These are phyloP conservation scores for Crocidura indochinensis DNA, from an alignment of 2,797 vertebrate species.

Conservation along the genomic window DNA sequence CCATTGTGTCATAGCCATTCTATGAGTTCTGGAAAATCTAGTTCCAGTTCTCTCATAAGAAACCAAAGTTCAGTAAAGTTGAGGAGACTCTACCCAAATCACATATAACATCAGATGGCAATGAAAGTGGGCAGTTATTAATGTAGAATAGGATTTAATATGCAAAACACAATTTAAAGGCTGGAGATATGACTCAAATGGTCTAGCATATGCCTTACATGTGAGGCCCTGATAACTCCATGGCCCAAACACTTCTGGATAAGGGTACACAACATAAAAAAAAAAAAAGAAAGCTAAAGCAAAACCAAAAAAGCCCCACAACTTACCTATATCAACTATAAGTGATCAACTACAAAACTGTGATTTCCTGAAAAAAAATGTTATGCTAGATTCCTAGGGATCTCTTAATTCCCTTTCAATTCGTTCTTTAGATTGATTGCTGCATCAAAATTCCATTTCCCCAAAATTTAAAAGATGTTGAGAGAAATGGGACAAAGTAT, in stretches of 20 bases:
- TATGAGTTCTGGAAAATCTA: background rate
- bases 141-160: background rate
- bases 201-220: too few species aligned
- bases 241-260: too few species aligned
- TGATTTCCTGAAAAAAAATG: background rate
- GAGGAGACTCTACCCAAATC: constrained; percentile 8
- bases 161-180: background rate
- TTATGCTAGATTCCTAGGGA: background rate
- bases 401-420: background rate
- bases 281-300: too few species aligned
- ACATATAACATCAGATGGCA: background rate
- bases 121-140: background rate
- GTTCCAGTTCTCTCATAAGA: background rate
- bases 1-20: background rate
- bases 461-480: constrained; percentile 4
- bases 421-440: background rate
- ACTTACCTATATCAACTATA: background rate
- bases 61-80: constrained; percentile 3
- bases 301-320: background rate
- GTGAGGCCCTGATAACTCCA: too few species aligned
- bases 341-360: background rate
- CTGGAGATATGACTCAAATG: too few species aligned
- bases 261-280: too few species aligned
- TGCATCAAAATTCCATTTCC: background rate
- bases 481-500: background rate